Percentiles rank a stretch among this genome's conserved stretches.
Evolutionary conservation across 2,888 invertebrate genomes (phyloP).

Genomic region (Brenthis hecate): DNA sequence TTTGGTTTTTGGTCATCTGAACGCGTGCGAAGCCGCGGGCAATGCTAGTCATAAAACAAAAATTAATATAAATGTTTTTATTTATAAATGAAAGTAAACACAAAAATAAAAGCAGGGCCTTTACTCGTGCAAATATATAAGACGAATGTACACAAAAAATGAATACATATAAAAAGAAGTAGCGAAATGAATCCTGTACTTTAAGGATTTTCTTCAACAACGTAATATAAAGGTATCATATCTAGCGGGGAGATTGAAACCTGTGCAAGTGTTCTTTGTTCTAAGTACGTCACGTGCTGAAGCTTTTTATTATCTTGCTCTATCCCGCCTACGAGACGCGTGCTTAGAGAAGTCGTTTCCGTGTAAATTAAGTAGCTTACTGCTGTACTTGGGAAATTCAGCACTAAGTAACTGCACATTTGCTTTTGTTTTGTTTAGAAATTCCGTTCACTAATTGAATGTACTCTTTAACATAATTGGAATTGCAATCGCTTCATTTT

Average conservation of each 20-base stretch:
- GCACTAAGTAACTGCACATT: slow-evolving; percentile 41
- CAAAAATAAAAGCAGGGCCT: too few species aligned
- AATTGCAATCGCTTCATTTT: too few species aligned
- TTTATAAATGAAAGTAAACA: not conserved
- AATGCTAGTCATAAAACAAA: too few species aligned
- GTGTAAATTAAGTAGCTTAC: slow-evolving; percentile 60
- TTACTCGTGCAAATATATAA: not conserved
- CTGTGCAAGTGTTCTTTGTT: slow-evolving; percentile 63
- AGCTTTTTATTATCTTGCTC: slow-evolving; percentile 67
- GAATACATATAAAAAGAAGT: slow-evolving; percentile 16
- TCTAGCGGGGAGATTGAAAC: slow-evolving; percentile 50
- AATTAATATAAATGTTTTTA: not conserved
- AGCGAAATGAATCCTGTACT: slow-evolving; percentile 31
- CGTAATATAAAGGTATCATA: slow-evolving; percentile 38
- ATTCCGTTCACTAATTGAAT: slow-evolving; percentile 1
- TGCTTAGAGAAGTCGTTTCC: slow-evolving; percentile 52
- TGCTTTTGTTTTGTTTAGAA: slow-evolving; percentile 27
- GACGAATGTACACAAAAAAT: not conserved
- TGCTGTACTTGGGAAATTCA: slow-evolving; percentile 46
- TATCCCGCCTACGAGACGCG: slow-evolving; percentile 47
- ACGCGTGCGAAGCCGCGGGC: too few species aligned
- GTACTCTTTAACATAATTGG: too few species aligned
- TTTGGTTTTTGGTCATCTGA: too few species aligned
- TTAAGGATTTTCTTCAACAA: slow-evolving; percentile 33
- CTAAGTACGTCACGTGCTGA: slow-evolving; percentile 68